Conservation (phyloP, 2,888 invertebrate genomes). For the Sipha maydis region DNA sequence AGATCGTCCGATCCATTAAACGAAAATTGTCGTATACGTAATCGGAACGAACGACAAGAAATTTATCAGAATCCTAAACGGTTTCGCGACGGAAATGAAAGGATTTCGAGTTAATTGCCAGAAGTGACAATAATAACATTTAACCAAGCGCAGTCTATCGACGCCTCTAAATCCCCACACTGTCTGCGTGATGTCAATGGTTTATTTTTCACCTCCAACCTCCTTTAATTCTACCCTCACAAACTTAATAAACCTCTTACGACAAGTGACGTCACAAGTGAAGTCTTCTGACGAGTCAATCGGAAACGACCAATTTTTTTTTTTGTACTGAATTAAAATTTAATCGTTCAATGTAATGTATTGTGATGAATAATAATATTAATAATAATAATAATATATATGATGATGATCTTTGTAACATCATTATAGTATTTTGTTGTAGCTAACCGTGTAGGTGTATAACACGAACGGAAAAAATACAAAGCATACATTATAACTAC, state of each 20-base stretch:
- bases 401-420: too few relatives aligned
- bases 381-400: too few relatives aligned
- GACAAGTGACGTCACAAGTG: neutral
- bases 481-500: too few relatives aligned
- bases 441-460: too few relatives aligned
- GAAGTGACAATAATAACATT: neutral
- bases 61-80: neutral
- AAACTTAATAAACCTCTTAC: slow-evolving; percentile 12
- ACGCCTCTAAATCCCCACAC: neutral
- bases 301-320: neutral
- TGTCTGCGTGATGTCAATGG: neutral
- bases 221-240: neutral
- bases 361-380: too few relatives aligned
- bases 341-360: too few relatives aligned
- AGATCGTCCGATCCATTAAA: too few relatives aligned
- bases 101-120: slow-evolving; percentile 31
- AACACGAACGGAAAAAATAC: too few relatives aligned
- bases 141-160: neutral
- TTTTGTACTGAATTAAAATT: too few relatives aligned
- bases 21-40: too few relatives aligned
- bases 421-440: too few relatives aligned
- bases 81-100: neutral
- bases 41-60: neutral
- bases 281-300: neutral
- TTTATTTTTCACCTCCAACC: neutral